phyloP scores from a whole-genome alignment of 2,113 vertebrate genomes.

The Danionella cerebrum region DNA sequence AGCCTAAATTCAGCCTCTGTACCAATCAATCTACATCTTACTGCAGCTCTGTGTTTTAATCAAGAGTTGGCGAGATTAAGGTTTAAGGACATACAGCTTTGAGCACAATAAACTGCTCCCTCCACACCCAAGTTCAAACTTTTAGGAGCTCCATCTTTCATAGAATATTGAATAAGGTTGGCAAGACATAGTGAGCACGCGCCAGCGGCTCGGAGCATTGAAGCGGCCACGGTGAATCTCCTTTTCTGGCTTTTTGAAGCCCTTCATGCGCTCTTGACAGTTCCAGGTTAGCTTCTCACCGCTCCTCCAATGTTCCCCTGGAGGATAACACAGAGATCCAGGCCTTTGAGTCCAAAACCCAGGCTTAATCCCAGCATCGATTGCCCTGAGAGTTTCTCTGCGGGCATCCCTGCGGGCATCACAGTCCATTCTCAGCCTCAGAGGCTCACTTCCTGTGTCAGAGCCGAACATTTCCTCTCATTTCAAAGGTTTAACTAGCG shows the following conservation, averaged over 20 bases:
- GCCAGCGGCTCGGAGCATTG: constrained; percentile 27
- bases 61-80: too few relatives aligned
- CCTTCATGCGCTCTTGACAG: constrained; percentile 64
- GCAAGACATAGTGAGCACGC: constrained; percentile 41
- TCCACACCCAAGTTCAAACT: constrained; percentile 22
- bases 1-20: too few relatives aligned
- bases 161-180: constrained; percentile 38
- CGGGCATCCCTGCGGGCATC: constrained; percentile 57
- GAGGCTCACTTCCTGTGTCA: constrained; percentile 28
- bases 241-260: constrained; percentile 53
- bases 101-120: constrained; percentile 12
- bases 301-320: constrained; percentile 49
- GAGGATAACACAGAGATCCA: constrained; percentile 68
- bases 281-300: constrained; percentile 66
- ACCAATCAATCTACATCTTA: too few relatives aligned
- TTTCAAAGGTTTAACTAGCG: neutral
- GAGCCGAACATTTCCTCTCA: constrained; percentile 34
- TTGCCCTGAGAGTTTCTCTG: constrained; percentile 73
- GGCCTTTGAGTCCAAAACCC: constrained; percentile 72
- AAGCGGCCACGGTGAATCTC: constrained; percentile 44
- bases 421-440: constrained; percentile 32
- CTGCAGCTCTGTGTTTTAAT: too few relatives aligned
- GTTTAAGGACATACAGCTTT: constrained; percentile 22
- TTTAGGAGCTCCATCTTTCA: constrained; percentile 24
- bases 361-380: constrained; percentile 70